Evolutionary conservation across 2,888 invertebrate genomes (phyloP), one percentile per base, ranked within the genome.

Genomic region (Pseudococcus longispinus): DNA sequence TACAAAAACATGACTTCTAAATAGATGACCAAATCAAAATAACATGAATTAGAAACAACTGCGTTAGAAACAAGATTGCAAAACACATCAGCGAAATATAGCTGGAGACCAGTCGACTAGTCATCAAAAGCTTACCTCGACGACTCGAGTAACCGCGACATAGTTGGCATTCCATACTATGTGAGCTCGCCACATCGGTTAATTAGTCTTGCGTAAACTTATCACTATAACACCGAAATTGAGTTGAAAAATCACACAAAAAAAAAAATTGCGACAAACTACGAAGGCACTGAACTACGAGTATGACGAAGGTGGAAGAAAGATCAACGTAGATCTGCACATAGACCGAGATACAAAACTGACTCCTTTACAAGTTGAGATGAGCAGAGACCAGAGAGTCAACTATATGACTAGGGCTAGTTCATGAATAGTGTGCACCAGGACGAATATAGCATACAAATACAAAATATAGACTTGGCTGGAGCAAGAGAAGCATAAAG

Each of bases 81-180:
- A 46, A 46, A 13, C 13, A 3, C 15, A 46, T 46, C 44, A 15
- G 3, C 44, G 13, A 15, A 15, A 46, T 13, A 46, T 3, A 8
- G 0, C 51, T n/a, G 2, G n/a, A 37, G 3, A n/a, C n/a, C 51
- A 18, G 4, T n/a, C n/a, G n/a, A 1, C 51, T 5, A 51, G 5
- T 13, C 51, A 51, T n/a, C n/a, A 18, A 83, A 46, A 29, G 0
- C 51, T 84, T 37, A 84, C 84, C 84, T 84, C 51, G 51, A 26
- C 18, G 60, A 84, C 84, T 84, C 51, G 51, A 26, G 26, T 60
- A 84, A 51, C 60, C 1, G 29, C 4, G 60, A 55, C 84, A 84
- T 60, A 84, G 29, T 29, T 84, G 51, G 84, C 55, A 84, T 26
- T 84, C 84, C 84, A 84, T 84, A 84, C 84, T 84, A 32, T 32